A percentile compares a stretch with the other conserved stretches of the same genome.
Conservation (phyloP, 2,888 invertebrate genomes). For the Myopa tessellatipennis region DNA sequence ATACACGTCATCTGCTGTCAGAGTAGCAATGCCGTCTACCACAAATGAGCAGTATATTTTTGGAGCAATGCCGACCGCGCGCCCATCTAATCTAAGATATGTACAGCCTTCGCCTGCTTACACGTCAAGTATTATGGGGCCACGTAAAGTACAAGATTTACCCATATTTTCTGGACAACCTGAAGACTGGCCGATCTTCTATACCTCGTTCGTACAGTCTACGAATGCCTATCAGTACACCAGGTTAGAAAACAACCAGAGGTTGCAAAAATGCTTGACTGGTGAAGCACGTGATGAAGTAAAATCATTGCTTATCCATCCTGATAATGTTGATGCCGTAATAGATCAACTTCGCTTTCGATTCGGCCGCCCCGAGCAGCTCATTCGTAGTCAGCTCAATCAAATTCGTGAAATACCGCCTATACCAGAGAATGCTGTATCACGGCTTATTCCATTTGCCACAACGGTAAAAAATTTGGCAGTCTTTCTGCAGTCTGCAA, state of each 20-base stretch:
- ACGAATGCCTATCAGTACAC: conserved; percentile 44
- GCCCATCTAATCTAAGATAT: neutral
- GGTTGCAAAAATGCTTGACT: no score
- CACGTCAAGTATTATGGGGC: no score
- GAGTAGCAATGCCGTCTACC: neutral
- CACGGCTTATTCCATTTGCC: conserved; percentile 39
- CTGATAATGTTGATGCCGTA: conserved; percentile 41
- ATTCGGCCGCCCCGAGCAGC: conserved; percentile 44
- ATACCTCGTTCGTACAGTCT: conserved; percentile 40
- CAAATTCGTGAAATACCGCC: conserved; percentile 41
- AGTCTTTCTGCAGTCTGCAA: conserved; percentile 38
- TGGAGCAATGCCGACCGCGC: neutral
- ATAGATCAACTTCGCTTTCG: conserved; percentile 41
- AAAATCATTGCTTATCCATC: no score
- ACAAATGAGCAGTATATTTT: neutral
- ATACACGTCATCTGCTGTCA: neutral
- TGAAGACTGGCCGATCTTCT: conserved; percentile 47
- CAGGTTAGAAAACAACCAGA: no score
- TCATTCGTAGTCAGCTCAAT: conserved; percentile 43
- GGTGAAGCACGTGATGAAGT: no score
- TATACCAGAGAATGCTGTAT: conserved; percentile 38
- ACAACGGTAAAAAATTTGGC: conserved; percentile 35
- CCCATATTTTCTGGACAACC: no score
- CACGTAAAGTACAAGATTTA: no score
- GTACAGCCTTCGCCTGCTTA: neutral